Evolutionary conservation across 2,113 vertebrate genomes (phyloP).

Genomic region (Heloderma charlesbogerti): DNA sequence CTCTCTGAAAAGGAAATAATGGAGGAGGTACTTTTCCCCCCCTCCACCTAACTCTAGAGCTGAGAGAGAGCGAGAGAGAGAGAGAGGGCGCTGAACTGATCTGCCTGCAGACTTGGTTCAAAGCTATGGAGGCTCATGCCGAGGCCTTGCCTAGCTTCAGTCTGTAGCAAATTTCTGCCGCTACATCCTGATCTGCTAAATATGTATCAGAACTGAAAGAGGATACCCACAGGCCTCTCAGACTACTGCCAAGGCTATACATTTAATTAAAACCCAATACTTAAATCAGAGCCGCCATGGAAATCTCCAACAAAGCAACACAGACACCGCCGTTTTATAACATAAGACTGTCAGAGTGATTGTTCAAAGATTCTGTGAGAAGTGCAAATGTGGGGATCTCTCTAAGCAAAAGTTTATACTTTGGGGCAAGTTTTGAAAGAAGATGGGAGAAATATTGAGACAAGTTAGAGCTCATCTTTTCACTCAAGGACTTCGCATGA

Average conservation of each 20-base stretch:
- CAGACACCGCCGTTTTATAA: slow-evolving; percentile 56
- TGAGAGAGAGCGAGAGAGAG: slow-evolving; percentile 11
- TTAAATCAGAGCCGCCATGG: slow-evolving; percentile 52
- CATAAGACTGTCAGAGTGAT: slow-evolving; percentile 66
- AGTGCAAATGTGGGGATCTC: slow-evolving; percentile 4
- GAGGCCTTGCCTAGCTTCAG: slow-evolving; percentile 63
- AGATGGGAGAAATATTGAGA: slow-evolving; percentile 12
- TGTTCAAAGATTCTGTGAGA: slow-evolving; percentile 49
- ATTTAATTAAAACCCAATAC: slow-evolving; percentile 73
- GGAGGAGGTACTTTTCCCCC: slow-evolving; percentile 54
- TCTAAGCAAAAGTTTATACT: slow-evolving; percentile 25
- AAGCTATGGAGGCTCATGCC: slow-evolving; percentile 47
- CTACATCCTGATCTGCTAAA: slow-evolving; percentile 47
- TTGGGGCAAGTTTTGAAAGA: slow-evolving; percentile 24
- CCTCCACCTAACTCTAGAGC: slow-evolving; percentile 55
- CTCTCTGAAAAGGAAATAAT: slow-evolving; percentile 66
- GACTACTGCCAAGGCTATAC: slow-evolving; percentile 61
- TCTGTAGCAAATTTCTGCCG: slow-evolving; percentile 58
- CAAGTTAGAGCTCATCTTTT: slow-evolving; percentile 8
- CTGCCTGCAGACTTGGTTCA: slow-evolving; percentile 55
- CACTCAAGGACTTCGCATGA: neutral
- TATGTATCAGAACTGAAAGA: slow-evolving; percentile 55
- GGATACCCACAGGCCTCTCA: slow-evolving; percentile 45
- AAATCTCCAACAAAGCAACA: slow-evolving; percentile 56
- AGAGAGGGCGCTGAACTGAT: slow-evolving; percentile 47